Conservation (phyloP, 2,113 vertebrate genomes). For the Alethe diademata region DNA sequence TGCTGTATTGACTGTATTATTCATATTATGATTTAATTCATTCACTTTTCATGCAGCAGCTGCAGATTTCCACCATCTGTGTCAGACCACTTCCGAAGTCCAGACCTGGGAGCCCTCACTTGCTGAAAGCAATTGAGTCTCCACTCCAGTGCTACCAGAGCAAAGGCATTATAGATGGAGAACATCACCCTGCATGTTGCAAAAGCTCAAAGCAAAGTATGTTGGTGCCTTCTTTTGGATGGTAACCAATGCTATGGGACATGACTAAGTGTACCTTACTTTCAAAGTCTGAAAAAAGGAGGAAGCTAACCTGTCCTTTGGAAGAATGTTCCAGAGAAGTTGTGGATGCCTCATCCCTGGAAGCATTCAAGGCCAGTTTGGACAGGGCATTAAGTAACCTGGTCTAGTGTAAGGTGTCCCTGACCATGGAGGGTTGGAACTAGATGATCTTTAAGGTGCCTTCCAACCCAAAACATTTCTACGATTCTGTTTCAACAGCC, state of each 20-base stretch:
- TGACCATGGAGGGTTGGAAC: neutral
- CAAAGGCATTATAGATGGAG: neutral
- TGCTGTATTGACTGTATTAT: conserved; percentile 59
- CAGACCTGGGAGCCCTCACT: neutral
- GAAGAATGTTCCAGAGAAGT: neutral
- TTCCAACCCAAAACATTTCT: neutral
- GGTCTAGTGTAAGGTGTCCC: neutral
- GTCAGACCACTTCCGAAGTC: neutral
- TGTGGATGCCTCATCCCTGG: neutral
- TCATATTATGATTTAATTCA: conserved; percentile 54
- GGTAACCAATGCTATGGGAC: neutral
- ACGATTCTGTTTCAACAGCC: neutral
- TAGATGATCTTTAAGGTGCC: neutral
- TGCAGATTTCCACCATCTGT: neutral
- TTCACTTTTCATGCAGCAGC: neutral
- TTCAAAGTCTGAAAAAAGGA: neutral
- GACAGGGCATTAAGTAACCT: neutral
- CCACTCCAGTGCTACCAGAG: neutral
- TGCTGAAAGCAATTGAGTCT: neutral
- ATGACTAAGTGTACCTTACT: neutral
- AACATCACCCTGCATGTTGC: neutral
- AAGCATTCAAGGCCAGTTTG: neutral
- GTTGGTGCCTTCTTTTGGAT: neutral
- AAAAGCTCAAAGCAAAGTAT: rapidly evolving
- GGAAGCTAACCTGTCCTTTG: neutral